Evolutionary conservation across 2,113 vertebrate genomes (phyloP).

Genomic region (Nycticebus coucang): DNA sequence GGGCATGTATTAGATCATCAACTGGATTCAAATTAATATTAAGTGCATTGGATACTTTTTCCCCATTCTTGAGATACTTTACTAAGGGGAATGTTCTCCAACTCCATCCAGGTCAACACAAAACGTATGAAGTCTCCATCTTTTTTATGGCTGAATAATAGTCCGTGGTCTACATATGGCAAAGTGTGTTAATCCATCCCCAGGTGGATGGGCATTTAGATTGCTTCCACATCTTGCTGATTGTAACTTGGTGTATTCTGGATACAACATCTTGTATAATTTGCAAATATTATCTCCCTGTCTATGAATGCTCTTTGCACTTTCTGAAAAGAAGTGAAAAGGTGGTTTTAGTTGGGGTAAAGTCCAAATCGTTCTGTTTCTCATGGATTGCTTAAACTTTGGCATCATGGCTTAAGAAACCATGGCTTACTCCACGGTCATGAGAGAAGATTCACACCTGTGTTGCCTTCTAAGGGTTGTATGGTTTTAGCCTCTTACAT

Average conservation of each 20-base stretch:
- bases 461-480: background rate
- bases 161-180: no score
- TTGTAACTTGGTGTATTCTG: background rate
- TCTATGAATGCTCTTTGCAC: background rate
- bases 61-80: no score
- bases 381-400: background rate
- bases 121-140: no score
- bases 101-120: no score
- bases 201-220: no score
- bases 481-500: background rate
- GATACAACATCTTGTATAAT: fast-evolving
- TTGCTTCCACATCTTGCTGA: no score
- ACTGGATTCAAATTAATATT: no score
- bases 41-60: no score
- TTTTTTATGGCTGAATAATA: no score
- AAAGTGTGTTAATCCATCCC: no score
- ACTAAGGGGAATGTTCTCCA: no score
- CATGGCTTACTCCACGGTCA: fast-evolving
- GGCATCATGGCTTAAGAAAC: background rate
- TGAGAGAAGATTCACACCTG: background rate
- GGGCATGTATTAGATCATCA: no score
- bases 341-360: background rate
- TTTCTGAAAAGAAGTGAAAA: background rate
- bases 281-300: background rate
- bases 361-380: background rate